phyloP scores from a whole-genome alignment of 2,888 invertebrate genomes.

The Acrobasis repandana region DNA sequence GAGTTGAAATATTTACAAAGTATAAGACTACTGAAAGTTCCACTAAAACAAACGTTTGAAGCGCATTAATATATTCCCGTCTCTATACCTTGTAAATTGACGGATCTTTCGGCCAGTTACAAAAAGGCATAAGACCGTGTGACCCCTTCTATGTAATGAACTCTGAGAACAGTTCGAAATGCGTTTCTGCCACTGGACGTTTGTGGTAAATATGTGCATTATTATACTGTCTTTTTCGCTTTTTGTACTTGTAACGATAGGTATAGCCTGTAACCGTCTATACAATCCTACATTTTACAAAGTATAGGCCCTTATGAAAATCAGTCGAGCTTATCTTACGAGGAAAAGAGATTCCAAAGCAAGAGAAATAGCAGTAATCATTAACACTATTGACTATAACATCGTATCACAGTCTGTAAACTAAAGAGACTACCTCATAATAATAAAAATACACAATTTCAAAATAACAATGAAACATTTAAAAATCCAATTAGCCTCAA shows the following conservation, averaged over 20 bases:
- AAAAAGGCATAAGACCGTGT: too few relatives aligned
- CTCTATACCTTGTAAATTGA: neutral
- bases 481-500: slow-evolving; percentile 27
- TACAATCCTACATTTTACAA: neutral
- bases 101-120: too few relatives aligned
- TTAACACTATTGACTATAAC: slow-evolving; percentile 51
- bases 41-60: neutral
- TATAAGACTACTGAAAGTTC: slow-evolving; percentile 25
- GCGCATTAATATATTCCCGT: neutral
- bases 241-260: too few relatives aligned
- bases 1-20: slow-evolving; percentile 42
- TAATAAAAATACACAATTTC: slow-evolving; percentile 27
- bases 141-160: too few relatives aligned
- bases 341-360: slow-evolving; percentile 30
- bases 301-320: neutral
- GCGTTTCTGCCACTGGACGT: too few relatives aligned
- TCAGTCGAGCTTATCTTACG: slow-evolving; percentile 12
- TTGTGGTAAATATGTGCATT: too few relatives aligned
- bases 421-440: slow-evolving; percentile 32
- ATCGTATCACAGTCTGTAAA: slow-evolving; percentile 61
- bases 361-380: slow-evolving; percentile 25
- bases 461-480: slow-evolving; percentile 22
- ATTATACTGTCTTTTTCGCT: too few relatives aligned
- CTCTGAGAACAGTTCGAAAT: too few relatives aligned
- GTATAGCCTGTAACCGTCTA: too few relatives aligned